A percentile compares a stretch with the other conserved stretches of the same genome.
Conservation (phyloP, 2,888 invertebrate species). For the Danaus chrysippus region DNA sequence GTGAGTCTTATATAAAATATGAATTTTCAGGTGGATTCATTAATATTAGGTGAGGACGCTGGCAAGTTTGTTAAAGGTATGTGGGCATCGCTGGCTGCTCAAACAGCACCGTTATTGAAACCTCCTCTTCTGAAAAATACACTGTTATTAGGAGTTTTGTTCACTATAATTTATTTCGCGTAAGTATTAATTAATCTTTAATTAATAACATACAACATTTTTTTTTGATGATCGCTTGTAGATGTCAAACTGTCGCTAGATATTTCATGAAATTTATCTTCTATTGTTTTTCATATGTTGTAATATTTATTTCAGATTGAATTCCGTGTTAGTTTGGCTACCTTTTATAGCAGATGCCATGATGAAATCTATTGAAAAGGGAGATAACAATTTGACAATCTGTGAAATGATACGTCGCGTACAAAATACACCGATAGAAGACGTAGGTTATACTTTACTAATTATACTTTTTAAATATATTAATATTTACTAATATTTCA, state of each 20-base stretch:
- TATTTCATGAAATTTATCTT: too few relatives aligned
- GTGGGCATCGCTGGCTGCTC: slow-evolving; percentile 50
- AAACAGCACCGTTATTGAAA: slow-evolving; percentile 73
- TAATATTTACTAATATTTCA: too few relatives aligned
- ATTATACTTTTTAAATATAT: too few relatives aligned
- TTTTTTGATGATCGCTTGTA: too few relatives aligned
- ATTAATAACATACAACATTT: too few relatives aligned
- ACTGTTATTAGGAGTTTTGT: slow-evolving; percentile 69
- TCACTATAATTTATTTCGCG: slow-evolving; percentile 73
- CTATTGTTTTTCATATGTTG: too few relatives aligned
- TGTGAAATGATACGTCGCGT: slow-evolving; percentile 58
- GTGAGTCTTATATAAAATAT: slow-evolving; percentile 1
- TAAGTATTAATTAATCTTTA: slow-evolving; percentile 36
- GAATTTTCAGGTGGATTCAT: slow-evolving; percentile 46
- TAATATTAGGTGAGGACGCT: slow-evolving; percentile 48
- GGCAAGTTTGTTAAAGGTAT: slow-evolving; percentile 37
- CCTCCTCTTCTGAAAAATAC: slow-evolving; percentile 75
- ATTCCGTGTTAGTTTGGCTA: slow-evolving; percentile 61
- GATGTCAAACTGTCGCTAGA: too few relatives aligned
- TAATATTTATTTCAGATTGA: slow-evolving; percentile 45
- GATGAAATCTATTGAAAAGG: slow-evolving; percentile 53
- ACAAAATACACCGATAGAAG: slow-evolving; percentile 37
- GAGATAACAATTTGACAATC: slow-evolving; percentile 46
- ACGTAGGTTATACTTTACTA: slow-evolving; percentile 36
- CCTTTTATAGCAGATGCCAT: slow-evolving; percentile 60